Conservation (phyloP, 2,888 invertebrate genomes). For the Onchidella celtica region DNA sequence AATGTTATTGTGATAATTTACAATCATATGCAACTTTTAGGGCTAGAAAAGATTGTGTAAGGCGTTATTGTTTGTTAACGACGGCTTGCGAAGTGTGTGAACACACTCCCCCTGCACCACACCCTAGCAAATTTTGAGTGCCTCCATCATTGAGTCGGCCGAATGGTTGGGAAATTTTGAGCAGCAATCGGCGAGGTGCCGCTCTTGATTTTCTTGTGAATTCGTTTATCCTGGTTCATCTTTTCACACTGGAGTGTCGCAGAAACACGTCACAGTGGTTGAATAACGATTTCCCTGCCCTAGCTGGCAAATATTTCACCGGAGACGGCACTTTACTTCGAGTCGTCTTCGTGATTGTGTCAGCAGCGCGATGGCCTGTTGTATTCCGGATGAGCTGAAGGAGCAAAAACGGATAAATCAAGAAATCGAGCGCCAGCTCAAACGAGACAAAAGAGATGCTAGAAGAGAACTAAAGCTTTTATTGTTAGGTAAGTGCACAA, state of each 20-base stretch:
- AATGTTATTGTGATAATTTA: background rate
- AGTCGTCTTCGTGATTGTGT: constrained; percentile 23
- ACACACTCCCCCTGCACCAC: constrained; percentile 56
- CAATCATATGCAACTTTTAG: background rate
- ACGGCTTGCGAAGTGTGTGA: constrained; percentile 30
- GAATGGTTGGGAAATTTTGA: constrained; percentile 54
- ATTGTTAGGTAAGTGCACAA: constrained; percentile 90
- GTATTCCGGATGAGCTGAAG: constrained; percentile 99
- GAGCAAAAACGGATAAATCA: constrained; percentile 99
- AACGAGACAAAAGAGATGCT: constrained; percentile 99
- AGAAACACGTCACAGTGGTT: constrained; percentile 27
- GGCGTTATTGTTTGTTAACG: constrained; percentile 33
- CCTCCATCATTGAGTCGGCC: constrained; percentile 53
- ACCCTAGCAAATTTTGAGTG: constrained; percentile 51
- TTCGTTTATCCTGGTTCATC: constrained; percentile 9
- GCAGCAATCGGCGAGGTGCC: constrained; percentile 48
- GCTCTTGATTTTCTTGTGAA: constrained; percentile 40
- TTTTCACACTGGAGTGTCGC: constrained; percentile 43
- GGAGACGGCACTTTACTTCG: constrained; percentile 47
- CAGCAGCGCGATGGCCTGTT: constrained; percentile 94
- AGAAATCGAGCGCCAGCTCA: constrained; percentile 99
- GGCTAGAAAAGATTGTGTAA: background rate
- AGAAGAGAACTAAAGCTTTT: constrained; percentile 96
- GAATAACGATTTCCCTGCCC: constrained; percentile 39
- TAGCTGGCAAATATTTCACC: constrained; percentile 49